Evolutionary conservation across 2,797 vertebrate species (phyloP), one percentile per base, ranked within the genome.

Genomic region (Sardinella longiceps): DNA sequence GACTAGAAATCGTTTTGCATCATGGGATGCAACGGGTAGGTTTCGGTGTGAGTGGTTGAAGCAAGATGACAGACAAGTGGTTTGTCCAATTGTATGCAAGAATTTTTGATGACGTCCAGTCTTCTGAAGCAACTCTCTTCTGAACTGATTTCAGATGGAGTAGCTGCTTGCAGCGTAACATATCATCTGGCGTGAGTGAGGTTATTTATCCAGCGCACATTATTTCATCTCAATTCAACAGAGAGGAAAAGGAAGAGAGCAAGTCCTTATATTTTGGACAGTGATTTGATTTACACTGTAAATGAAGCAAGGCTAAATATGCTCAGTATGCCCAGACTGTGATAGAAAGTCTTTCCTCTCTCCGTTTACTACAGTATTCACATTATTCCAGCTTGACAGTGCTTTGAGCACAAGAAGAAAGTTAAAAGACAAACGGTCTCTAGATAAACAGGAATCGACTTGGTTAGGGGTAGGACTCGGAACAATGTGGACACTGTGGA

Each of bases 211-310:
- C 56, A 25, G 0, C 1, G 56, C n/a, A 58, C 56, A 58, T 58
- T 9, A n/a, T 58, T 58, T 58, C 23, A 53, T 58, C 25, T 58
- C 56, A 58, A 58, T n/a, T 25, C 56, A 58, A 58, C n/a, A 58
- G 56, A 25, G 20, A 58, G 20, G 56, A 58, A 25, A n/a, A n/a
- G n/a, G 4, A 58, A 58, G 9, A n/a, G n/a, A n/a, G n/a, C n/a
- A n/a, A n/a, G n/a, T n/a, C n/a, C n/a, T n/a, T n/a, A n/a, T n/a
- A 63, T 63, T 74, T 58, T 28, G 53, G 70, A 56, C 63, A 56
- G 81, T 81, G 33, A 82, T 60, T 83, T 74, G 53, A 81, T 39
- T 23, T 51, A 14, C n/a, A n/a, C n/a, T n/a, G n/a, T n/a, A 82
- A 15, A 81, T 80, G 60, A 48, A 74, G 50, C 56, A 43, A 39